phyloP scores from a whole-genome alignment of 1,140 invertebrate species.

The Medauroidea extradentata region DNA sequence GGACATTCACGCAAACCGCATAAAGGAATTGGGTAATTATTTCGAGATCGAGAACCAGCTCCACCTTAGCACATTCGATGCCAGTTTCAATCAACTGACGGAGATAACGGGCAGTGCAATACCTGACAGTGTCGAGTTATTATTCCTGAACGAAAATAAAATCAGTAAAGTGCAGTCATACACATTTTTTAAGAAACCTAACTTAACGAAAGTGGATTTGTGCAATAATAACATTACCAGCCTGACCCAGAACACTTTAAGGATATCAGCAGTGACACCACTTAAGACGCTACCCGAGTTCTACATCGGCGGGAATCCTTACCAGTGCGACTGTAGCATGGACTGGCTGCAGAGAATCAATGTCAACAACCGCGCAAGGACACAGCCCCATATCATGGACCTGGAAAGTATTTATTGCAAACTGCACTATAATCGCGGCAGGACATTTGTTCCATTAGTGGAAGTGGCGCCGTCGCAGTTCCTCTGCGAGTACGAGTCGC shows the following conservation, averaged over 20 bases:
- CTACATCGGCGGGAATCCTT: conserved; percentile 85
- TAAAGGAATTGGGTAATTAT: conserved; percentile 83
- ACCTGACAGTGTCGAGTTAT: conserved; percentile 78
- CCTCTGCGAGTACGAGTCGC: conserved; percentile 84
- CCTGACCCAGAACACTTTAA: conserved; percentile 78
- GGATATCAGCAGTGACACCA: conserved; percentile 72
- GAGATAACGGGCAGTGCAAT: conserved; percentile 78
- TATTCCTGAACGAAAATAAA: conserved; percentile 80
- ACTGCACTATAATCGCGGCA: conserved; percentile 77
- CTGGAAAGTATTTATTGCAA: conserved; percentile 84
- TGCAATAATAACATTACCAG: conserved; percentile 79
- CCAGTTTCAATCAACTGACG: conserved; percentile 76
- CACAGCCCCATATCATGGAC: conserved; percentile 82
- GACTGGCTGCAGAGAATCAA: conserved; percentile 82
- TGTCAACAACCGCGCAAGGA: conserved; percentile 65
- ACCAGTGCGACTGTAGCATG: conserved; percentile 84
- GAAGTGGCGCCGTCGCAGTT: conserved; percentile 83
- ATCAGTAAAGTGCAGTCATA: conserved; percentile 86
- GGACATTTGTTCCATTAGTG: conserved; percentile 71
- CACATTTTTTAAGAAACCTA: conserved; percentile 90
- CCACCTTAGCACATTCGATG: conserved; percentile 78
- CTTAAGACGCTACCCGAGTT: conserved; percentile 82
- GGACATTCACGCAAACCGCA: conserved; percentile 84
- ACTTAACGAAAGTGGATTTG: conserved; percentile 80
- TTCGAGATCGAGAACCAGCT: conserved; percentile 81